These are phyloP conservation scores for Notodonta dromedarius DNA, from an alignment of 2,888 invertebrate genomes.

Conservation along the genomic window DNA sequence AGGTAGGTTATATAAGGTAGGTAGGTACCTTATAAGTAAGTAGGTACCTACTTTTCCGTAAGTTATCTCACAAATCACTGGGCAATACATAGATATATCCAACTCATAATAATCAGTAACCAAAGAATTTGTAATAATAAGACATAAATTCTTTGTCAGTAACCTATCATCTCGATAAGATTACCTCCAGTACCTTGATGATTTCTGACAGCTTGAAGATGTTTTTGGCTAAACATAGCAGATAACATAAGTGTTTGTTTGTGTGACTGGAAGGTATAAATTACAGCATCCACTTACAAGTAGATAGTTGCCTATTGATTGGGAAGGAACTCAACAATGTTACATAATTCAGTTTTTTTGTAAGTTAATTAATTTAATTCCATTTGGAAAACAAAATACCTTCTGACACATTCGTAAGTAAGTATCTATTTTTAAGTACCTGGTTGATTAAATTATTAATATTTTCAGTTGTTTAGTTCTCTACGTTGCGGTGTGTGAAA, in stretches of 20 bases:
- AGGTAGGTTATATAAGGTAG: no score
- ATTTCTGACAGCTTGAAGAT: neutral
- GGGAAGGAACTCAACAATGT: neutral
- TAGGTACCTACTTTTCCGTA: no score
- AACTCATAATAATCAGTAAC: no score
- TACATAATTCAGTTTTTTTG: neutral
- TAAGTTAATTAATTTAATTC: neutral
- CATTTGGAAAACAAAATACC: no score
- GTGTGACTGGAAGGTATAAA: neutral
- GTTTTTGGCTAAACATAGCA: neutral
- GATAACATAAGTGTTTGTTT: constrained; percentile 1
- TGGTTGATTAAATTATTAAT: neutral
- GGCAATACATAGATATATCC: no score
- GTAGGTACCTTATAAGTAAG: no score
- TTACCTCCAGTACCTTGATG: neutral
- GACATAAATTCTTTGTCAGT: no score
- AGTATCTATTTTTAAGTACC: no score
- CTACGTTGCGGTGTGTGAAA: constrained; percentile 16
- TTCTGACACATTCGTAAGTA: no score
- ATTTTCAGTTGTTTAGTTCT: constrained; percentile 21
- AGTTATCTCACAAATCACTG: no score
- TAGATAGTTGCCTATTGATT: neutral
- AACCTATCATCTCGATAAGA: neutral
- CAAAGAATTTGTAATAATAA: no score
- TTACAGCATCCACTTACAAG: neutral